Percentiles rank a stretch among this genome's conserved stretches.
Evolutionary conservation across 1,140 invertebrate genomes (phyloP).

Genomic region (Drosophila tropicalis): DNA sequence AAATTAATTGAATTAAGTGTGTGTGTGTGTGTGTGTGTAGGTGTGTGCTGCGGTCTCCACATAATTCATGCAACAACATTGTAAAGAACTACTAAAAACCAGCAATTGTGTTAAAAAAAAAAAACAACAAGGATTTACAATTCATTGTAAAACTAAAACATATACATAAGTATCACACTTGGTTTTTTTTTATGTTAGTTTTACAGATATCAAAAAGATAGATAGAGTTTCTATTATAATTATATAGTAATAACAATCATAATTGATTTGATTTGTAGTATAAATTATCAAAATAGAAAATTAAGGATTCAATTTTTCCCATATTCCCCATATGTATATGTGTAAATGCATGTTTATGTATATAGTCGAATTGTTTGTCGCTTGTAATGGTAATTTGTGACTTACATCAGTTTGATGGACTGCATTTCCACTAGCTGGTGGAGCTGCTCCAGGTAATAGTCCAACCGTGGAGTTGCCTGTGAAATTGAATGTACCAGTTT

Average conservation of each 20-base stretch:
- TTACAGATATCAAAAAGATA: no score
- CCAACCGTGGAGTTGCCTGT: conserved; percentile 31
- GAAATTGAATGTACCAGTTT: conserved; percentile 55
- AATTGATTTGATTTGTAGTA: no score
- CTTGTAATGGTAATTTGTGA: neutral
- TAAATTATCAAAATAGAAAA: no score
- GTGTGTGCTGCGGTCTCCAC: neutral
- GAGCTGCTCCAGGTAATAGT: neutral
- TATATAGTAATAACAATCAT: no score
- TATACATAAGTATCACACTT: conserved; percentile 16
- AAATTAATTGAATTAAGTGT: conserved; percentile 15
- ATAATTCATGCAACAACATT: conserved; percentile 2
- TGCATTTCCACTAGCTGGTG: neutral
- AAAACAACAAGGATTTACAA: neutral
- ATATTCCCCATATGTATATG: neutral
- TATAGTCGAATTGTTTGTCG: neutral
- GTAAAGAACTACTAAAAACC: conserved; percentile 22
- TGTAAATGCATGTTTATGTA: no score
- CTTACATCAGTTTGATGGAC: conserved; percentile 7
- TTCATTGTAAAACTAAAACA: conserved; percentile 26
- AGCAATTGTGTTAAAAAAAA: conserved; percentile 1
- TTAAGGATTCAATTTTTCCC: neutral
- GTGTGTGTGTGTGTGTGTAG: no score
- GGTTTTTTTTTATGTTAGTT: neutral
- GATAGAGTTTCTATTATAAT: no score